Percentiles rank a stretch among this genome's conserved stretches.
Conservation (phyloP, 2,888 invertebrate species). For the Dasysyrphus albostriatus region DNA sequence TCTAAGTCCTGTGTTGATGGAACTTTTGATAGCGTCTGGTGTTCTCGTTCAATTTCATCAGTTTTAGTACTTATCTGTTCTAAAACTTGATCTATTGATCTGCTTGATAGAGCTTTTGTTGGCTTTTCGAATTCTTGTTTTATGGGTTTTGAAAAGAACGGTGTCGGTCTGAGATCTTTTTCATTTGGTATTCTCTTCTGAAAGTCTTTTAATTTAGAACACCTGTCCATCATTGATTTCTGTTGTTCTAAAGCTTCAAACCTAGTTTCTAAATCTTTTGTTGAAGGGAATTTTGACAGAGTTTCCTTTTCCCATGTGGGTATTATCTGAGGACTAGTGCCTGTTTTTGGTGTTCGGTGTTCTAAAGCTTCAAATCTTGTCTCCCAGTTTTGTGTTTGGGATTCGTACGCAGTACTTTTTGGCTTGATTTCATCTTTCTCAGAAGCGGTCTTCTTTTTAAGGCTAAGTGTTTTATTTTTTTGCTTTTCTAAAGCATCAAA, state of each 20-base stretch:
- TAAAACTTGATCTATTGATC: conserved; percentile 25
- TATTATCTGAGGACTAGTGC: background rate
- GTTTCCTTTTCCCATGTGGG: background rate
- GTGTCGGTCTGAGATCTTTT: background rate
- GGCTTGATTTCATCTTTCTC: background rate
- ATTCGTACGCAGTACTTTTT: conserved; percentile 40
- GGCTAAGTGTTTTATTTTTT: conserved; percentile 6
- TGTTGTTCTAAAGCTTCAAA: conserved; percentile 44
- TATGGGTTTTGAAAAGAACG: background rate
- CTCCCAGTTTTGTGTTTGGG: conserved; percentile 76
- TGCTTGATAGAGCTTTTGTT: conserved; percentile 3
- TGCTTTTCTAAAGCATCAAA: conserved; percentile 78
- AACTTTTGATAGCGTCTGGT: conserved; percentile 15
- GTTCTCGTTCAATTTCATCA: background rate
- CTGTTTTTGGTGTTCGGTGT: background rate
- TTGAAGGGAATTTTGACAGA: conserved; percentile 67
- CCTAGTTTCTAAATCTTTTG: conserved; percentile 32
- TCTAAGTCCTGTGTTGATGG: conserved; percentile 49
- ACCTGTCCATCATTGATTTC: conserved; percentile 67
- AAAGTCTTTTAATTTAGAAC: conserved; percentile 77
- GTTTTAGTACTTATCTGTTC: conserved; percentile 39
- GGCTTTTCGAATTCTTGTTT: background rate
- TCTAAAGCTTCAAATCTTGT: conserved; percentile 80
- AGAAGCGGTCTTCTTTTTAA: background rate
- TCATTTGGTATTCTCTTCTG: background rate